Conservation (phyloP, 1,140 invertebrate genomes). For the Drosophila kanapiae region DNA sequence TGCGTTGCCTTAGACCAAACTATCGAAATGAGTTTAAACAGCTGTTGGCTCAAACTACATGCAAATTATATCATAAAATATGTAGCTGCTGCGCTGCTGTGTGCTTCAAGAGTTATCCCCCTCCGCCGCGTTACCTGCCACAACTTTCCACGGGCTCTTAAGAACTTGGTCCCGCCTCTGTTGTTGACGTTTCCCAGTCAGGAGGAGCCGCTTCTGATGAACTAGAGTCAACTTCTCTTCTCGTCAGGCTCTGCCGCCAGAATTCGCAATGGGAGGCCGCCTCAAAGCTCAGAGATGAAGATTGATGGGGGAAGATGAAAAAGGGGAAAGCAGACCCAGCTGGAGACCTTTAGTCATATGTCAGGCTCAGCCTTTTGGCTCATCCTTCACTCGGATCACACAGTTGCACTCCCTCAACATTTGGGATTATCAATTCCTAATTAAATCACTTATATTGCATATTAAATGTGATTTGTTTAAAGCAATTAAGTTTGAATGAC, state of each 20-base stretch:
- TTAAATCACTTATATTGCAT: neutral
- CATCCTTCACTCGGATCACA: neutral
- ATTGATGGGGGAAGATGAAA: constrained; percentile 17
- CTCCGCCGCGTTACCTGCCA: constrained; percentile 15
- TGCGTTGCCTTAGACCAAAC: constrained; percentile 24
- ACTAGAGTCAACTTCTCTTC: constrained; percentile 5
- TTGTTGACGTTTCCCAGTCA: constrained; percentile 5
- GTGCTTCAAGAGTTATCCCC: constrained; percentile 7
- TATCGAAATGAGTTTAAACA: constrained; percentile 61
- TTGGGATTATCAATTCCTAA: neutral
- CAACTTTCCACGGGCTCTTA: constrained; percentile 23
- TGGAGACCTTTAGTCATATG: constrained; percentile 15
- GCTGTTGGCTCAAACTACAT: constrained; percentile 67
- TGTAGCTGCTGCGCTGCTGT: constrained; percentile 25
- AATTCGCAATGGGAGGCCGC: constrained; percentile 9
- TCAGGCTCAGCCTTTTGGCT: neutral
- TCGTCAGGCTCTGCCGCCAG: constrained; percentile 25
- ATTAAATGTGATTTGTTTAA: constrained; percentile 3
- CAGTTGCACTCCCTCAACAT: neutral
- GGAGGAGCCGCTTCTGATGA: constrained; percentile 2
- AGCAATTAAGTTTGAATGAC: constrained; percentile 1
- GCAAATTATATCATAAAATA: constrained; percentile 77
- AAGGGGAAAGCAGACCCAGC: neutral
- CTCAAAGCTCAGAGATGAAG: constrained; percentile 26
- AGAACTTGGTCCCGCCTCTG: constrained; percentile 17